phyloP scores from a whole-genome alignment of 2,113 vertebrate species.

The Hemichromis elongatus region DNA sequence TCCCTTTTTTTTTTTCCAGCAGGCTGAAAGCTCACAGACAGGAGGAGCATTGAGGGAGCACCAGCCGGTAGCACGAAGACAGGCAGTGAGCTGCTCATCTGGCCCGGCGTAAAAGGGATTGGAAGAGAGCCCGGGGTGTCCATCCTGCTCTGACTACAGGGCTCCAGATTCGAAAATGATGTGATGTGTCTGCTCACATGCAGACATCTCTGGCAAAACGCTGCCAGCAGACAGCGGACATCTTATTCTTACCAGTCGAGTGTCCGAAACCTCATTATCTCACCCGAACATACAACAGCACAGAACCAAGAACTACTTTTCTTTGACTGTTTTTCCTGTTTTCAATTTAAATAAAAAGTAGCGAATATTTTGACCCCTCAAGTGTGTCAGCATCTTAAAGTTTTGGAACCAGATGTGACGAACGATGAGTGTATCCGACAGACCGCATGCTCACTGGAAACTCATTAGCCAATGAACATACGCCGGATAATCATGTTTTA shows the following conservation, averaged over 20 bases:
- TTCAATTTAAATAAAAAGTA: too few species aligned
- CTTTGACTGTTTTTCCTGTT: background rate
- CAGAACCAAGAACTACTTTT: background rate
- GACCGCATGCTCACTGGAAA: background rate
- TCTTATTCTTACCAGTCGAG: background rate
- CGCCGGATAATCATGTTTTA: background rate
- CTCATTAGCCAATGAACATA: background rate
- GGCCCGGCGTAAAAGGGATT: conserved; percentile 16
- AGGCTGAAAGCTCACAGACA: conserved; percentile 23
- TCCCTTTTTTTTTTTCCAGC: background rate
- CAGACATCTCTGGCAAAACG: background rate
- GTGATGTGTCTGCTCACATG: background rate
- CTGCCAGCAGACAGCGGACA: background rate
- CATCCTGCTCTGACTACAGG: background rate
- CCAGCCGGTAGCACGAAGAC: conserved; percentile 26
- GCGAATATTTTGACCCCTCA: too few species aligned
- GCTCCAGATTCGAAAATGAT: background rate
- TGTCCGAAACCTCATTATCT: background rate
- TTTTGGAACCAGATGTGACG: background rate
- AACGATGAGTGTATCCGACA: background rate
- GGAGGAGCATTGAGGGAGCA: conserved; percentile 42
- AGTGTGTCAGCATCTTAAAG: too few species aligned
- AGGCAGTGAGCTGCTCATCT: conserved; percentile 30
- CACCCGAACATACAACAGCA: background rate
- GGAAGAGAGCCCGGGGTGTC: conserved; percentile 25